A percentile compares a stretch with the other conserved stretches of the same genome.
phyloP scores from a whole-genome alignment of 92 coral and sea anemone genomes.

The Actinernus sp. region DNA sequence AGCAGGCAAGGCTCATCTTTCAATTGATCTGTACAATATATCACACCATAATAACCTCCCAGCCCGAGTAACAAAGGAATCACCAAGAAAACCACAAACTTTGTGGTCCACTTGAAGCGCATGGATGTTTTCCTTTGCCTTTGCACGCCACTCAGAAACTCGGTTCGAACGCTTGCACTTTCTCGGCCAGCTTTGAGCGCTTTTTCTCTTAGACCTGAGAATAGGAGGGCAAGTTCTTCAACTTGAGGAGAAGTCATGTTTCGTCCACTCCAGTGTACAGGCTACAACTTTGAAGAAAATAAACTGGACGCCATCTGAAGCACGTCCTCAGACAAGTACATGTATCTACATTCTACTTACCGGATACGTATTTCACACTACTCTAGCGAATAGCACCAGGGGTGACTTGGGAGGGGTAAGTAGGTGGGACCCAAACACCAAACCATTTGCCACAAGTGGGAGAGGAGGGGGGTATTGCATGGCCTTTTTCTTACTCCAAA shows the following conservation, averaged over 20 bases:
- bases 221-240: slow-evolving; percentile 53
- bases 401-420: too few relatives aligned
- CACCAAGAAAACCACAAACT: slow-evolving; percentile 43
- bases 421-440: too few relatives aligned
- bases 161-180: slow-evolving; percentile 52
- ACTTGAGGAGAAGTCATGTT: slow-evolving; percentile 53
- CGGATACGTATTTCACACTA: too few relatives aligned
- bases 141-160: slow-evolving; percentile 55
- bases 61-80: slow-evolving; percentile 73
- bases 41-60: slow-evolving; percentile 55
- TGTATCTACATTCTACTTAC: too few relatives aligned
- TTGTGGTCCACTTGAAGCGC: slow-evolving; percentile 5
- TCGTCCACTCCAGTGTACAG: too few relatives aligned
- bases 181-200: slow-evolving; percentile 61
- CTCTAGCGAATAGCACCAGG: too few relatives aligned
- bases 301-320: too few relatives aligned
- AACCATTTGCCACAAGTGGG: too few relatives aligned
- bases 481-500: too few relatives aligned
- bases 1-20: slow-evolving; percentile 74
- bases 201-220: slow-evolving; percentile 66
- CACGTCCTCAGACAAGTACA: too few relatives aligned
- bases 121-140: slow-evolving; percentile 1
- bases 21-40: slow-evolving; percentile 16
- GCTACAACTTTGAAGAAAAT: too few relatives aligned
- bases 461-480: too few relatives aligned